Evolutionary conservation across 2,888 invertebrate genomes (phyloP).

Genomic region (Chrysolina americana): DNA sequence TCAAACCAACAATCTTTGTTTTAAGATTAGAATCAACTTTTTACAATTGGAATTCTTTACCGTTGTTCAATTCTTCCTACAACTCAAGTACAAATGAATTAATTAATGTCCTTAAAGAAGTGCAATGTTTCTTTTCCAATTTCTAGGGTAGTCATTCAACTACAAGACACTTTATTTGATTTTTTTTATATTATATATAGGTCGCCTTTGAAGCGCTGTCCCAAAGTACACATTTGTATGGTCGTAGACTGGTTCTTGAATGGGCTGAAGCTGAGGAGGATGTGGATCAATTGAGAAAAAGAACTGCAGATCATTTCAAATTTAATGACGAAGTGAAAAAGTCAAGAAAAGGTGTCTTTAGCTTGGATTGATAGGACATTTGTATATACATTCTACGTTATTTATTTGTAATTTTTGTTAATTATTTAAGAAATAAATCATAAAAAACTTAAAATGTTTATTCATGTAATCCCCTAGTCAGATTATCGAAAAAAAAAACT

Average conservation of each 20-base stretch:
- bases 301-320: slow-evolving; percentile 82
- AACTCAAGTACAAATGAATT: too few relatives aligned
- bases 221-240: slow-evolving; percentile 98
- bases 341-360: slow-evolving; percentile 70
- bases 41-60: too few relatives aligned
- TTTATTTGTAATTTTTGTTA: background rate
- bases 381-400: slow-evolving; percentile 21
- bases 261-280: slow-evolving; percentile 91
- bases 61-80: too few relatives aligned
- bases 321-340: slow-evolving; percentile 65
- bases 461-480: background rate
- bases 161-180: too few relatives aligned
- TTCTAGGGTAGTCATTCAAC: too few relatives aligned
- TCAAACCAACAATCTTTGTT: too few relatives aligned
- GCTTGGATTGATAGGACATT: slow-evolving; percentile 59
- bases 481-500: too few relatives aligned
- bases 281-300: slow-evolving; percentile 85
- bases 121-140: too few relatives aligned
- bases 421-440: background rate
- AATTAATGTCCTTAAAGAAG: too few relatives aligned
- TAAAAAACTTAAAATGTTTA: background rate
- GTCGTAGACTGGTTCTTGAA: slow-evolving; percentile 93
- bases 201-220: slow-evolving; percentile 93
- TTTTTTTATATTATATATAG: slow-evolving; percentile 67
- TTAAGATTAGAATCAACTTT: too few relatives aligned